Conservation (phyloP, 2,113 vertebrate species). For the Asarcornis scutulata region DNA sequence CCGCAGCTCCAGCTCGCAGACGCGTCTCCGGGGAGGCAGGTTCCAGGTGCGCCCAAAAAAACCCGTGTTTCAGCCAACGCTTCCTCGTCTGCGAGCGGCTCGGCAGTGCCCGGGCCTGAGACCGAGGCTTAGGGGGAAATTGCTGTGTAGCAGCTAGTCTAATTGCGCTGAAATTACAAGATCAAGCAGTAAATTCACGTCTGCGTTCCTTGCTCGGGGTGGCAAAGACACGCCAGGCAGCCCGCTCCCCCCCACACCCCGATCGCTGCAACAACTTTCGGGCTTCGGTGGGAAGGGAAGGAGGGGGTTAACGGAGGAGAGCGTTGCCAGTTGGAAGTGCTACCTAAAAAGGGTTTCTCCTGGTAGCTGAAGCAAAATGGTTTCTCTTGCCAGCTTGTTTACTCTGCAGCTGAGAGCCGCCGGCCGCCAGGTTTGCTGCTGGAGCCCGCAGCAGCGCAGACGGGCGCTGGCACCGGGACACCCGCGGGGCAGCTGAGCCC, state of each 20-base stretch:
- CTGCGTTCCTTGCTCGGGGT: slow-evolving; percentile 48
- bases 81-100: slow-evolving; percentile 37
- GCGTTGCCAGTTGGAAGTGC: slow-evolving; percentile 71
- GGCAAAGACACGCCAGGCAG: slow-evolving; percentile 33
- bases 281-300: slow-evolving; percentile 47
- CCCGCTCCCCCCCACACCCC: slow-evolving; percentile 18
- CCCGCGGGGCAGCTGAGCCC: not conserved
- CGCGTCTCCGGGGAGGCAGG: slow-evolving; percentile 27
- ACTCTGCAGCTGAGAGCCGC: slow-evolving; percentile 68
- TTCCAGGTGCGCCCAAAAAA: slow-evolving; percentile 65
- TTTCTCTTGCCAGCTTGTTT: slow-evolving; percentile 74
- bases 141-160: slow-evolving; percentile 49
- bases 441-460: not conserved
- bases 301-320: slow-evolving; percentile 67
- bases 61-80: not conserved
- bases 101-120: slow-evolving; percentile 26
- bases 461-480: slow-evolving; percentile 15
- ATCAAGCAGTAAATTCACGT: slow-evolving; percentile 61
- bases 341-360: slow-evolving; percentile 74
- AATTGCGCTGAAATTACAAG: slow-evolving; percentile 57
- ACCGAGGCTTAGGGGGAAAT: slow-evolving; percentile 44
- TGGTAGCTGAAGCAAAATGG: slow-evolving; percentile 73
- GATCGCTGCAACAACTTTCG: slow-evolving; percentile 4
- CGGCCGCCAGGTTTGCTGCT: slow-evolving; percentile 58
- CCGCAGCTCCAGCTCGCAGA: slow-evolving; percentile 10